Evolutionary conservation across 2,797 vertebrate genomes (phyloP), one percentile per base, ranked within the genome.

Genomic region (Epinephelus awoara): DNA sequence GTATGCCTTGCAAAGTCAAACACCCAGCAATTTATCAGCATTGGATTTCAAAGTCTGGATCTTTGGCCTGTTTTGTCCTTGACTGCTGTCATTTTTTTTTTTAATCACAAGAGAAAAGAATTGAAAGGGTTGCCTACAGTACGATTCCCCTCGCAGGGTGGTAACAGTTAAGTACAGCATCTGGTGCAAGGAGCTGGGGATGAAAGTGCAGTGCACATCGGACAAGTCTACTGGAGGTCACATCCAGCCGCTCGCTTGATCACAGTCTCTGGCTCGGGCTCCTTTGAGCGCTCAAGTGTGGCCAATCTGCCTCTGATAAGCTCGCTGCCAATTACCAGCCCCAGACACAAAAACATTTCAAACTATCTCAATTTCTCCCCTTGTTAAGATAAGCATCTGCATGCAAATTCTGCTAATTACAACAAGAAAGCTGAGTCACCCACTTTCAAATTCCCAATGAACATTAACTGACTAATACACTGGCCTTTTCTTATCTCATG

Each of bases 11-110:
- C 85, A 90, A 93, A 94, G 90, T 93, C 91, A 89, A 94, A 93
- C 88, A 82, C 84, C 56, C 56, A 5, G 90, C 88, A 88, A 94
- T 95, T 93, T 93, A 89, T 94, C 91, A 90, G 92, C 83, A 79
- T 90, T 79, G 82, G 75, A 93, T 95, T 95, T 93, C 91, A 92
- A 91, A 93, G 87, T 87, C 85, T 82, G 75, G 67, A 79, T 79
- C 86, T 80, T 74, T 44, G 79, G 79, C 84, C 84, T 73, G 61
- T 89, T 90, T 91, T 27, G 58, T 74, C 90, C 83, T 90, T 86
- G 89, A 89, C 85, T 80, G 69, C 72, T 84, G 85, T 85, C 74
- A 61, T 63, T 68, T 52, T 69, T 52, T 69, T 34, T 29, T 21
- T 38, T 3, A 47, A 71, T 63, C 51, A 69, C 4, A 47, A 19